Evolutionary conservation across 2,888 invertebrate genomes (phyloP).

Genomic region (Pollenia labialis): DNA sequence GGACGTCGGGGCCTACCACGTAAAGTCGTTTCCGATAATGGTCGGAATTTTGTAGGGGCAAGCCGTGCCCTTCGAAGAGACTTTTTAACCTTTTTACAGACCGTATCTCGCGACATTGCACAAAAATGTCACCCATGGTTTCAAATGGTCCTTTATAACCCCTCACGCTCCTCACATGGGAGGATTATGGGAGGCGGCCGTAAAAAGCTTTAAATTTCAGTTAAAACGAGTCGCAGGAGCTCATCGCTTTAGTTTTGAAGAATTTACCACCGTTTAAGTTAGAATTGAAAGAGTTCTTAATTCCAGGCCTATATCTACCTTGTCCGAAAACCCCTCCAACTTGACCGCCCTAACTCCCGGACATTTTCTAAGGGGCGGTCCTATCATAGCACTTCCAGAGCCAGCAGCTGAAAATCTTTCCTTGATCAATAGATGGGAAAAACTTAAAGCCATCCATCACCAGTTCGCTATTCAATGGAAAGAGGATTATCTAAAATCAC

Average conservation of each 20-base stretch:
- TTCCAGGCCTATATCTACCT: constrained; percentile 26
- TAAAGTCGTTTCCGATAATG: constrained; percentile 1
- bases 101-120: not conserved
- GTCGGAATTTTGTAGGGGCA: constrained; percentile 1
- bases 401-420: too few species aligned
- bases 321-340: constrained; percentile 42
- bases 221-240: constrained; percentile 7
- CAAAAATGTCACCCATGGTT: constrained; percentile 34
- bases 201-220: constrained; percentile 49
- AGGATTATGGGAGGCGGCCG: constrained; percentile 47
- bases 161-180: constrained; percentile 61
- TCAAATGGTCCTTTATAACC: constrained; percentile 53
- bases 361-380: not conserved
- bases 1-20: constrained; percentile 37
- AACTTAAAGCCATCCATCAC: constrained; percentile 8
- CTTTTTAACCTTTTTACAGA: not conserved
- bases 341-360: constrained; percentile 38
- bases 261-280: too few species aligned
- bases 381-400: constrained; percentile 13
- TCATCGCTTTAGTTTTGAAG: too few species aligned
- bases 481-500: not conserved
- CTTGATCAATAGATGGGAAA: constrained; percentile 11
- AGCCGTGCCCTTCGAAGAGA: not conserved
- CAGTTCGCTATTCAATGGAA: constrained; percentile 15
- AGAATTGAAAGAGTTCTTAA: too few species aligned